Evolutionary conservation across 2,797 vertebrate genomes (phyloP), one percentile per base, ranked within the genome.

Genomic region (Austrolebias charrua): DNA sequence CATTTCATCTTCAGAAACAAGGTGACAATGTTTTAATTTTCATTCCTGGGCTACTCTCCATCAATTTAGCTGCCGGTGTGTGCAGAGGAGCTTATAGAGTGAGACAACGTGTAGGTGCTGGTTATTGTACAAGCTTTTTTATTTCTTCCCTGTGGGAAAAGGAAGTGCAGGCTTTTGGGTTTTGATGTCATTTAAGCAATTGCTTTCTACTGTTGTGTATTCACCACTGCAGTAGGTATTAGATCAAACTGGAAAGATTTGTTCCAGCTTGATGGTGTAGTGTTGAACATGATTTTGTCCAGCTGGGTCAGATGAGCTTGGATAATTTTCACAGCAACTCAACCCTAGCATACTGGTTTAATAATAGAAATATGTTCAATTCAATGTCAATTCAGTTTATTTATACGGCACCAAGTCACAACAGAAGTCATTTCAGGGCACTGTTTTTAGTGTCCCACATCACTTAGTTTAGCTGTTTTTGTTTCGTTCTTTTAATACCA

Each of bases 1-100:
- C 90, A 84, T 91, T 93, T 93, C 95, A 92, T 89, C 73, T 89
- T 57, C 87, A 75, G 71, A 87, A 98, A 96, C 95, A 92, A 93
- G 92, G 91, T 92, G 91, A 71, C 80, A 92, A 94, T 85, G 86
- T 92, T 89, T 89, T 89, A 86, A 88, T 89, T 89, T 84, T 89
- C 82, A 83, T 87, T 82, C 68, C 51, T 55, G 72, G 70, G 71
- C 83, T 79, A 83, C 81, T 88, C 88, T 73, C 82, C 72, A 82
- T 86, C 83, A 84, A 83, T 87, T 84, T 84, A 53, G 66, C 70
- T 81, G 66, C 64, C 55, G 4, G 69, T 70, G 87, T 71, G 87
- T 78, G 75, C 50, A 68, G 61, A 66, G 75, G 84, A 69, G 81
- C 76, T 87, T 82, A 91, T 89, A 81, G 85, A 83, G 79, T 65